Base-by-base conservation (phyloP, 1,140 invertebrate genomes). In the Mylabris phalerata region DNA sequence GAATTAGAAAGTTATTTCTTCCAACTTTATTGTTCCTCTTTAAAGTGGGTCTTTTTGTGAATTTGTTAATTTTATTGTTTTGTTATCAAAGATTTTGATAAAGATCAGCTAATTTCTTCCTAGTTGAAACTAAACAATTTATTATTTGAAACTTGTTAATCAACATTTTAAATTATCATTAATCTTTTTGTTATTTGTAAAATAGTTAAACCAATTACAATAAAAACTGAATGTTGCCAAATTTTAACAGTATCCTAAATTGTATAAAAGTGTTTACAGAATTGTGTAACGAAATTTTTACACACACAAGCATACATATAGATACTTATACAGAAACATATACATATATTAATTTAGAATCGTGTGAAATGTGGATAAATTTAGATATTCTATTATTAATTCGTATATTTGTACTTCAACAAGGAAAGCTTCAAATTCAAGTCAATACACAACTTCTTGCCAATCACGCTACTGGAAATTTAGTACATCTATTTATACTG, bases 361-460 rank as follows among this genome's bases (percentile, higher is more conserved):
- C 48, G 48, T 46, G 55, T 46, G 55, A 57, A 49, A 47, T 47
- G 44, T 32, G 48, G 48, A 57, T 57, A 57, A 57, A 57, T 44
- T 57, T 57, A 57, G 56, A 43, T 27, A 57, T 57, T 50, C 56
- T 57, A 57, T 57, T 57, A 57, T 57, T 57, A 57, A 57, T 45
- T 57, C 48, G 46, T 57, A 57, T 49, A 50, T 50, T 32, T 32
- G 32, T 32, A 43, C 48, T 57, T 57, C 48, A 50, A 57, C 38
- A 41, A 50, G 48, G 56, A 57, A 57, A 50, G 56, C 56, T 50
- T 57, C 56, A 46, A 57, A 57, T 45, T 57, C 32, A 44, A 57
- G 56, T 57, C 56, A 57, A 57, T 57, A 57, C 55, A 4, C 32
- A 50, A 43, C 40, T 49, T 57, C 56, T 57, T 57, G 56, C 56